These are phyloP conservation scores for Sympetrum striolatum DNA, from an alignment of 2,888 invertebrate genomes.

Conservation along the genomic window DNA sequence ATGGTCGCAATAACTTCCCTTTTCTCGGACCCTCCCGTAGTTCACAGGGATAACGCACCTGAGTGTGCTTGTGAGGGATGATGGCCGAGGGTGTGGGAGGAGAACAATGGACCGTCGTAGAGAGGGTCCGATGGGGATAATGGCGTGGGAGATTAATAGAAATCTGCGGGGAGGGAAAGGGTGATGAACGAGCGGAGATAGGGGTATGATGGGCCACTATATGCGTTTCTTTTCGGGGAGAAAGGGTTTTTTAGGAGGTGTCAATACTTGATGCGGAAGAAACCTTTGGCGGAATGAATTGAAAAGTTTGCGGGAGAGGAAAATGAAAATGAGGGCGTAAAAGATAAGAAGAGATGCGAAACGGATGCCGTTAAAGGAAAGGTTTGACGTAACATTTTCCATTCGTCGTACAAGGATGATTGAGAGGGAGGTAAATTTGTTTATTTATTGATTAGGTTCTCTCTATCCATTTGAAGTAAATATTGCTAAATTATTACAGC, in stretches of 20 bases:
- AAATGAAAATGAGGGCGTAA: neutral
- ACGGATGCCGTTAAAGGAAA: too few species aligned
- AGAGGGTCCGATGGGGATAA: neutral
- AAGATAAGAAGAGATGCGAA: neutral
- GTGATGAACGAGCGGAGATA: neutral
- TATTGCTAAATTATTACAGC: too few species aligned
- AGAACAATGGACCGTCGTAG: neutral
- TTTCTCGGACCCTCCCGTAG: neutral
- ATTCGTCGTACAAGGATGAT: too few species aligned
- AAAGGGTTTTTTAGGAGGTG: neutral
- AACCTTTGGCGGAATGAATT: neutral
- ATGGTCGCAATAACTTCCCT: slow-evolving; percentile 31
- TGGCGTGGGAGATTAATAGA: slow-evolving; percentile 7
- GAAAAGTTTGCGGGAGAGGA: neutral
- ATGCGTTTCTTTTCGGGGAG: neutral
- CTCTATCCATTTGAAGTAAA: too few species aligned
- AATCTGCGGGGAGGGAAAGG: neutral
- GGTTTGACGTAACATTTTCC: too few species aligned
- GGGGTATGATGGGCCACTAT: neutral
- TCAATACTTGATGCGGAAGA: neutral
- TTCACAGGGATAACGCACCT: slow-evolving; percentile 25
- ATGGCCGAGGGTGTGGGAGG: neutral
- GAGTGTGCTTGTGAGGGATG: slow-evolving; percentile 16
- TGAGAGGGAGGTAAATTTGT: too few species aligned
- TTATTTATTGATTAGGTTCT: too few species aligned